Evolutionary conservation across 2,888 invertebrate genomes (phyloP).

Genomic region (Elaeidobius kamerunicus): DNA sequence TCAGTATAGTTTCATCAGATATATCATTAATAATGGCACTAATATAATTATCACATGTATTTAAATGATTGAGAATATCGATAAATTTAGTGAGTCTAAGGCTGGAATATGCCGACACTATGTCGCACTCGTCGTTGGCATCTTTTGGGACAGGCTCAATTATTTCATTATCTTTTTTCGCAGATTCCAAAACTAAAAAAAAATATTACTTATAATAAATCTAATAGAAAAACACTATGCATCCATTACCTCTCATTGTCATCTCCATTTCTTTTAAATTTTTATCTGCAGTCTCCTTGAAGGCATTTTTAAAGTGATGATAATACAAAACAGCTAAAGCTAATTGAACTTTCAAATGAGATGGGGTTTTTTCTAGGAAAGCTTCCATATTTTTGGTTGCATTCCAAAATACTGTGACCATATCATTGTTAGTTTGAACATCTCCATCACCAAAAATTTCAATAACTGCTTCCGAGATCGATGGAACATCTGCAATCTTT

Average conservation of each 20-base stretch:
- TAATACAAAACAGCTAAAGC: constrained; percentile 36
- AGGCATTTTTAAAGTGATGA: constrained; percentile 35
- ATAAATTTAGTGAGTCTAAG: constrained; percentile 35
- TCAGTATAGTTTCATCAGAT: constrained; percentile 13
- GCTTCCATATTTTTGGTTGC: constrained; percentile 32
- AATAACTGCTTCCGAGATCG: constrained; percentile 33
- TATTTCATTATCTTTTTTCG: constrained; percentile 8
- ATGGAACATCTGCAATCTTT: constrained; percentile 34
- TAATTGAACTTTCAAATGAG: constrained; percentile 26
- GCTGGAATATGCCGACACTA: constrained; percentile 39
- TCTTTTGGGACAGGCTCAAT: constrained; percentile 32
- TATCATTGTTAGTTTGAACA: constrained; percentile 30
- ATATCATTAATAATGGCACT: constrained; percentile 20
- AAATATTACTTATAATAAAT: no score
- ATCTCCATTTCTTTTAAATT: constrained; percentile 39
- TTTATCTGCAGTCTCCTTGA: constrained; percentile 33
- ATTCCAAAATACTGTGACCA: constrained; percentile 27
- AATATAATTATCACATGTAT: constrained; percentile 33
- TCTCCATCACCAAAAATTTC: constrained; percentile 36
- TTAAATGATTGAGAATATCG: constrained; percentile 34
- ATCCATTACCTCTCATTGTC: constrained; percentile 26
- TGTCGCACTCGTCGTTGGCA: constrained; percentile 41
- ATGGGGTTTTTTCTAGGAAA: constrained; percentile 1
- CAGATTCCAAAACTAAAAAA: constrained; percentile 19
- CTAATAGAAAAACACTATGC: no score